Evolutionary conservation across 2,113 vertebrate genomes (phyloP), one percentile per base, ranked within the genome.

Genomic region (Boleophthalmus pectinirostris): DNA sequence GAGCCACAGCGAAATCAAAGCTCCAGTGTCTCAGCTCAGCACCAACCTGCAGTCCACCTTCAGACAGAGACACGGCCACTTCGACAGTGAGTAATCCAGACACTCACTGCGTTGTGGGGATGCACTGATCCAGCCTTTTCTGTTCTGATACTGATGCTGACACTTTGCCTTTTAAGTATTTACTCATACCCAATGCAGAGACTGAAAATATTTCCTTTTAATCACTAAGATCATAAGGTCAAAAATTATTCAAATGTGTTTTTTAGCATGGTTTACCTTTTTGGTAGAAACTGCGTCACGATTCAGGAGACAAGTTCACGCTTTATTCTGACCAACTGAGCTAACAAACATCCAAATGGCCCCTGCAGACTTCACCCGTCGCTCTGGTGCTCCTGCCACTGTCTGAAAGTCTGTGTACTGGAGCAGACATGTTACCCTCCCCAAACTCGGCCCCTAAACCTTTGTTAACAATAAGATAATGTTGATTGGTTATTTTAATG

Each of bases 1-100:
- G 88, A 98, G 96, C 83, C 95, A 94, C 90, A 91, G 94, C 0
- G 97, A 98, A 89, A 96, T 99, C 91, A 95, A 95, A 89, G 96
- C 89, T 0, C 96, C 96, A 0, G 93, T 98, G 0, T 87, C 87
- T 3, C 95, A 94, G 75, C 95, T 96, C 63, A 97, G 96, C 91
- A 93, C 93, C 88, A 93, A 89, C 86, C 84, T 99, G 80, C 96
- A 97, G 82, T 93, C 91, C 21, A 90, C 92, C 90, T 99, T 99
- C 85, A 94, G 92, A 78, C 96, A 96, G 74, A 94, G 94, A 43
- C 97, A 98, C 86, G 93, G 92, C 75, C 97, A 97, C 90, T 98
- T 98, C 91, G 93, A 94, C 90, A 88, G 93, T 94, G 82, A 93
- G 93, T 75, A 83, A 82, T 70, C 75, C 78, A 61, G 72, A 18